Base-by-base conservation (phyloP, 2,113 vertebrate genomes). In the Pygoscelis antarcticus region DNA sequence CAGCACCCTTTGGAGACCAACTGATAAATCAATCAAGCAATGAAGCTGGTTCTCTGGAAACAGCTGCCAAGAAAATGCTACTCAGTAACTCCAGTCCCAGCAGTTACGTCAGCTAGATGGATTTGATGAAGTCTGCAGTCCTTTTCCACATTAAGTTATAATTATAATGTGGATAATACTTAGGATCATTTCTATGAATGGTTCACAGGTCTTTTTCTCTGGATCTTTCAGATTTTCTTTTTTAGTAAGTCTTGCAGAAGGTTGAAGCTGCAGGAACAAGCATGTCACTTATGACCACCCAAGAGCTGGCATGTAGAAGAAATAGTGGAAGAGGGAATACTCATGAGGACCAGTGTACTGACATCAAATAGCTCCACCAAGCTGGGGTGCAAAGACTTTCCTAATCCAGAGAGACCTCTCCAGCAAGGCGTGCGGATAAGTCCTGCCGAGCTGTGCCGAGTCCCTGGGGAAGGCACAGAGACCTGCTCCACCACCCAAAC, bases 361-460 rank as follows among this genome's bases (percentile, higher is more conserved):
- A 34, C 46, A 65, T 9, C 64, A 93, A 80, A 75, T 11, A 76
- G 19, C 25, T 70, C 40, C 54, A 69, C 13, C 17, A 27, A 44
- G 21, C 0, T 54, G 57, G 32, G 23, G 26, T 47, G 52, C n/a
- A 72, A 87, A 83, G 72, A 75, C 51, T 38, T 76, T 69, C 61
- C 44, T 79, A 42, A 60, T 42, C n/a, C 72, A 81, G 54, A 81
- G 68, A 74, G 74, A 61, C 5, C 6, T 47, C 61, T 60, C 44
- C 2, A 58, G 54, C 49, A 69, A 88, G 27, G 16, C 7, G 0
- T 8, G 10, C 11, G 11, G 22, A 34, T 60, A 72, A n/a, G 55
- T 29, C 66, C 64, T 38, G 57, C 55, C 0, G 2, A 58, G 68
- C 54, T 12, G 12, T 17, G 40, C n/a, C 0, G 0, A 49, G 32